Evolutionary conservation across 1,140 invertebrate species (phyloP), one percentile per base, ranked within the genome.

Genomic region (Eupeodes corollae): DNA sequence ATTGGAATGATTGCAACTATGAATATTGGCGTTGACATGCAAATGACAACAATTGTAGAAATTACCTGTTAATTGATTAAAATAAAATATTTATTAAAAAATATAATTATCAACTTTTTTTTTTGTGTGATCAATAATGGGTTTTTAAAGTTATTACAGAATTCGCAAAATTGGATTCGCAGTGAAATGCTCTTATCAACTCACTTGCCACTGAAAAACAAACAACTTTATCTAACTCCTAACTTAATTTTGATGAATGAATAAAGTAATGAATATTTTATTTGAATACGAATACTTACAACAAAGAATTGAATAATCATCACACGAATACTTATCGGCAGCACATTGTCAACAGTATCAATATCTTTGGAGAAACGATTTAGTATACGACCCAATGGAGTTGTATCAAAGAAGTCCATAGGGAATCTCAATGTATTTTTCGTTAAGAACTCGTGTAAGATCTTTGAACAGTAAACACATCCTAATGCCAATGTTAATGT

Each of bases 1-100:
- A 97, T 80, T 8, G 92, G 91, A 50, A 95, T 39, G 49, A 94
- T 83, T 38, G 92, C 80, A 9, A 75, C 69, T 49, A 92, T 63
- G 72, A 97, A 95, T 56, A 84, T 75, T 0, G 91, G 91, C 32
- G 92, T 96, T 51, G 86, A 87, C 63, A 80, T 82, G 70, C 87
- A 86, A 63, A 97, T 95, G 38, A 96, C 86, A 60, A 92, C 77
- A 48, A 97, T 69, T 5, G 91, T 91, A 31, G 84, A 83, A 49
- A 92, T 60, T 5, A 93, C 88, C 80, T 90, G n/a, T n/a, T n/a
- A n/a, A n/a, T n/a, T 45, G 21, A 32, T 44, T 21, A 39, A 47
- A 47, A 39, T 30, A 31, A 21, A n/a, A n/a, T n/a, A n/a, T n/a
- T n/a, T n/a, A n/a, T n/a, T n/a, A n/a, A n/a, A n/a, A n/a, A n/a